Percentiles rank a stretch among this genome's conserved stretches.
phyloP scores from a whole-genome alignment of 2,113 vertebrate genomes.

The Myanophis thanlyinensis region DNA sequence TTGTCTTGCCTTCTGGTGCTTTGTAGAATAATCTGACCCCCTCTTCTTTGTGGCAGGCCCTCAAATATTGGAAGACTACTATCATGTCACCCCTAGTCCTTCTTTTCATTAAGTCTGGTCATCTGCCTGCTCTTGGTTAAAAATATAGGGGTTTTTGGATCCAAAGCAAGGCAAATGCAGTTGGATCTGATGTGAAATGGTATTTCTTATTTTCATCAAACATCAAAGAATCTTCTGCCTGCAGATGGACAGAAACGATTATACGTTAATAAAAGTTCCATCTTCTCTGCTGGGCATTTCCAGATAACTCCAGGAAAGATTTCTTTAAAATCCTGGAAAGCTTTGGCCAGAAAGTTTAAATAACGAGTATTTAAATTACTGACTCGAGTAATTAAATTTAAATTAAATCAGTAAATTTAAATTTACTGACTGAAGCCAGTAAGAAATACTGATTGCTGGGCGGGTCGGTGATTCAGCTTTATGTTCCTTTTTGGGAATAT shows the following conservation, averaged over 20 bases:
- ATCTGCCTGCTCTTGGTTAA: background rate
- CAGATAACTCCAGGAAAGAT: background rate
- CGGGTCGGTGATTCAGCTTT: background rate
- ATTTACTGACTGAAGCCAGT: background rate
- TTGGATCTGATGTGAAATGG: background rate
- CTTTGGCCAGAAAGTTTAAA: background rate
- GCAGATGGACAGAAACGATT: background rate
- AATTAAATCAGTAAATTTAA: background rate
- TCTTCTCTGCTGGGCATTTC: background rate
- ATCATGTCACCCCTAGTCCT: background rate
- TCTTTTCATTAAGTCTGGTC: background rate
- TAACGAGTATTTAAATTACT: background rate
- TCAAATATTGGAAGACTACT: background rate
- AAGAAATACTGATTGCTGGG: background rate
- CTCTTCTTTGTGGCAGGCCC: background rate
- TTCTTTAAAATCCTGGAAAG: background rate
- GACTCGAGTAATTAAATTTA: background rate
- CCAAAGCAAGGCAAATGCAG: background rate
- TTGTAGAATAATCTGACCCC: background rate
- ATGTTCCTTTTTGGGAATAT: background rate
- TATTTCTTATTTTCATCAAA: background rate
- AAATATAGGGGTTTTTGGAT: background rate
- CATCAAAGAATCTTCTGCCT: background rate
- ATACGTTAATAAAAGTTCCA: background rate
- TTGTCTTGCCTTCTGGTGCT: background rate